phyloP scores from a whole-genome alignment of 2,797 vertebrate species.

The Falco rusticolus region DNA sequence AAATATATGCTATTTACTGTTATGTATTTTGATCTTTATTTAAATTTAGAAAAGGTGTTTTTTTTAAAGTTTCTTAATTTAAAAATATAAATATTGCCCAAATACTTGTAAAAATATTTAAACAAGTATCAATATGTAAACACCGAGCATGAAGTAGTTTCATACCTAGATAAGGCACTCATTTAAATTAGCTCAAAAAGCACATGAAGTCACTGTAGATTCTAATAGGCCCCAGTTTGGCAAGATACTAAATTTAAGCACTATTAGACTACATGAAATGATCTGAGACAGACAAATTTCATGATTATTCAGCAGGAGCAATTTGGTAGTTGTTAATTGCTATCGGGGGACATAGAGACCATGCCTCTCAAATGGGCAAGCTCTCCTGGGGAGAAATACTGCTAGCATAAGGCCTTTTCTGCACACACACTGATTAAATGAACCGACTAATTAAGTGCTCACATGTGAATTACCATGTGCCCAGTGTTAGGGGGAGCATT shows the following conservation, averaged over 20 bases:
- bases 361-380: conserved; percentile 48
- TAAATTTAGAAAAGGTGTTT: background rate
- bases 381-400: conserved; percentile 51
- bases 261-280: conserved; percentile 32
- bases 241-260: conserved; percentile 61
- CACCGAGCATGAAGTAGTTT: background rate
- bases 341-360: conserved; percentile 40
- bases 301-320: conserved; percentile 55
- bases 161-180: background rate
- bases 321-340: conserved; percentile 46
- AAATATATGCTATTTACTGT: background rate
- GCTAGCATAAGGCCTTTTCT: conserved; percentile 54
- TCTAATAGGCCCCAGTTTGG: conserved; percentile 20
- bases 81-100: background rate
- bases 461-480: conserved; percentile 52
- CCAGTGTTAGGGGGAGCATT: conserved; percentile 18
- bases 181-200: conserved; percentile 15
- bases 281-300: conserved; percentile 51
- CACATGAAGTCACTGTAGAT: background rate
- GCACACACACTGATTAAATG: conserved; percentile 56
- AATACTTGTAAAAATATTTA: background rate
- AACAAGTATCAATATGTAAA: background rate
- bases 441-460: conserved; percentile 60
- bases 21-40: background rate
- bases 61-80: background rate